Evolutionary conservation across 2,113 vertebrate genomes (phyloP).

Genomic region (Pituophis catenifer): DNA sequence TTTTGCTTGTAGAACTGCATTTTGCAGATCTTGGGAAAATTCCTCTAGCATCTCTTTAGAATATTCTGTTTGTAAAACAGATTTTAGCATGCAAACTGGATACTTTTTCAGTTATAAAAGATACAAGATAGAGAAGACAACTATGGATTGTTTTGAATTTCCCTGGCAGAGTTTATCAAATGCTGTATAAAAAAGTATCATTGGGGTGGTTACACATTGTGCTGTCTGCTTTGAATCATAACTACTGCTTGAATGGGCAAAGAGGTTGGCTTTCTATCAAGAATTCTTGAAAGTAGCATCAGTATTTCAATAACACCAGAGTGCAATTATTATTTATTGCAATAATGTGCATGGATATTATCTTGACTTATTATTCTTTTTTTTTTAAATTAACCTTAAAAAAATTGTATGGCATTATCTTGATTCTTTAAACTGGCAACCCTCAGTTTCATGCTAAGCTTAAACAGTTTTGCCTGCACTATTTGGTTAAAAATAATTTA

Average conservation of each 20-base stretch:
- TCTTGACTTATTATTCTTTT: background rate
- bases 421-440: background rate
- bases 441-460: background rate
- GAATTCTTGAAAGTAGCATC: constrained; percentile 1
- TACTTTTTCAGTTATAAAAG: background rate
- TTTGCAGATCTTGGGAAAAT: background rate
- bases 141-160: background rate
- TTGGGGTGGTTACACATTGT: background rate
- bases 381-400: background rate
- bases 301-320: background rate
- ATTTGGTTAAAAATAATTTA: background rate
- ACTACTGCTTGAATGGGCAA: background rate
- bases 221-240: background rate
- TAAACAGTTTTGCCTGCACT: background rate
- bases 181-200: background rate
- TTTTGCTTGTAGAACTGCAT: background rate
- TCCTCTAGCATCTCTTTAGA: background rate
- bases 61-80: background rate
- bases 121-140: background rate
- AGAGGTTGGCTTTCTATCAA: background rate
- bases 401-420: background rate
- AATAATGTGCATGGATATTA: background rate
- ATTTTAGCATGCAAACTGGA: background rate
- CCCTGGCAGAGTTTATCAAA: background rate
- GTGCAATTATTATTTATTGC: background rate